Conservation (phyloP, 1,140 invertebrate genomes). For the Oreohelix idahoensis region DNA sequence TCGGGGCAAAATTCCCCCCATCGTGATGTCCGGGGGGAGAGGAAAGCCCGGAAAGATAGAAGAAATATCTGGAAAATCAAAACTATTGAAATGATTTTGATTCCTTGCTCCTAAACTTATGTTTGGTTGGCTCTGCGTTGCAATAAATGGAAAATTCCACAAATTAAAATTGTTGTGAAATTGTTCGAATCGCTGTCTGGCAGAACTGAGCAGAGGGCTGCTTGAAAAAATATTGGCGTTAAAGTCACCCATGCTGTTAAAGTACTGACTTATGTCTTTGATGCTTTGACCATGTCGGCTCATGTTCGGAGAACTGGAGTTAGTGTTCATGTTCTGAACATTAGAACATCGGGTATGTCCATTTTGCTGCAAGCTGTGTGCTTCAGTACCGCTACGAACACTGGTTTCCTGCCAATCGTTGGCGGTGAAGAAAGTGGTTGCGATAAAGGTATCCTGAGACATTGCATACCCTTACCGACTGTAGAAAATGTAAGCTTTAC, state of each 20-base stretch:
- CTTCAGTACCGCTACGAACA: not conserved
- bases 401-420: conserved; percentile 31
- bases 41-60: conserved; percentile 17
- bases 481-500: not conserved
- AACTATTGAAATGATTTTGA: conserved; percentile 6
- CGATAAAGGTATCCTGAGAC: conserved; percentile 24
- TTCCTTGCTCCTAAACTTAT: not conserved
- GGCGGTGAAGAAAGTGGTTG: conserved; percentile 8
- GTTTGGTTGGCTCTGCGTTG: conserved; percentile 17
- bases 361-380: not conserved
- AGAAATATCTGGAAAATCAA: conserved; percentile 27
- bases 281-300: not conserved
- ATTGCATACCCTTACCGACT: not conserved
- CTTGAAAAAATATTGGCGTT: conserved; percentile 21
- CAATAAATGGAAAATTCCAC: not conserved
- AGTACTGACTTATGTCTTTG: not conserved
- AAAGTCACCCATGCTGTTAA: not conserved
- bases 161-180: conserved; percentile 5
- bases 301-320: not conserved
- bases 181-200: conserved; percentile 22
- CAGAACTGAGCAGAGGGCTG: conserved; percentile 12
- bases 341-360: not conserved
- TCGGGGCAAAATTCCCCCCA: conserved; percentile 1
- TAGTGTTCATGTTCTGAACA: not conserved
- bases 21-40: conserved; percentile 15